Base-by-base conservation (phyloP, 2,113 vertebrate species). In the Xiphias gladius region DNA sequence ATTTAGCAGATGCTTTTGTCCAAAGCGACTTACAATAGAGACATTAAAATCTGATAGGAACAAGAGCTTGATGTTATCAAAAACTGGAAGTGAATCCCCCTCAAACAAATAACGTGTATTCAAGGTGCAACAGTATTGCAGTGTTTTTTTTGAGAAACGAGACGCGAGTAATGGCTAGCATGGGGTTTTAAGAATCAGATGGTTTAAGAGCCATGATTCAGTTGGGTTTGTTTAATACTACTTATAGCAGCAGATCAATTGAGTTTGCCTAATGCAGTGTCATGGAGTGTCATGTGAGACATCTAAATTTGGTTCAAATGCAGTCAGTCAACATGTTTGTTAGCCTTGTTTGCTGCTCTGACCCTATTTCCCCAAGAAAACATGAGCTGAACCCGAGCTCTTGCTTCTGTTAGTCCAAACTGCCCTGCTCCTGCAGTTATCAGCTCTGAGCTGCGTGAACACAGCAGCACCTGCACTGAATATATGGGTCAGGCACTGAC, bases 401-500 rank as follows among this genome's bases (percentile, higher is more conserved):
- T 39, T 64, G 48, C 28, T 35, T 19, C 64, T 70, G 76, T 77
- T 13, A 30, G 78, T 20, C 32, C 61, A 11, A 63, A 64, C 82
- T 17, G 59, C 46, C 16, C 28, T 32, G 20, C 41, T 78, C 66
- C 50, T 77, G 68, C 14, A 76, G 61, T 74, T 87, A 86, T 88
- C 87, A 85, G 82, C 74, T 85, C 75, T 69, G 52, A 26, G 30
- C 16, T 74, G 67, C 76, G 83, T 83, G 79, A 80, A 86, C 71
- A 39, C 67, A 37, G 64, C 28, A 84, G 70, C 87, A 89, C 85
- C 79, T 91, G 86, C 74, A 81, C 37, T 59, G 30, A 65, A 61
- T 87, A 92, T 82, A 66, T 90, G 73, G 92, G 89, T 91, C 92
- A 94, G 69, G 76, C 71, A 43, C 70, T 75, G 66, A 59, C 73